These are phyloP conservation scores for Pegoplata infirma DNA, from an alignment of 2,888 invertebrate genomes.

Conservation along the genomic window DNA sequence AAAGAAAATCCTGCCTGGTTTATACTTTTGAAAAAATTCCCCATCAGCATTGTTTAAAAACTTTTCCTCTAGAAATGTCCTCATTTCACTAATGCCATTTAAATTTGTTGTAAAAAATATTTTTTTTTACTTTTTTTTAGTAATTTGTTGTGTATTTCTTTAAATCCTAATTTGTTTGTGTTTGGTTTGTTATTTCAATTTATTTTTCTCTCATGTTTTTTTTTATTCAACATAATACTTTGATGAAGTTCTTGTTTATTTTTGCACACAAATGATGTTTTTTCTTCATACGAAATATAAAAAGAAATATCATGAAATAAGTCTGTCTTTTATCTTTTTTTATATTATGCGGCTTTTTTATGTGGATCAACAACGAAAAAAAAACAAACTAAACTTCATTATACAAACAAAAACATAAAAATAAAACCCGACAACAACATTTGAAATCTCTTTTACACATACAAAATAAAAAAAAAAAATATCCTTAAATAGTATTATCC, in stretches of 20 bases:
- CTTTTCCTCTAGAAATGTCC: background rate
- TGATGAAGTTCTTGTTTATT: background rate
- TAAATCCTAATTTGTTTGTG: background rate
- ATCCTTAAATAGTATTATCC: slow-evolving; percentile 69
- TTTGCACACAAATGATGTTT: slow-evolving; percentile 8
- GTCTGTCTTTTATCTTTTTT: slow-evolving; percentile 20
- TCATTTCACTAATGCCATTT: background rate
- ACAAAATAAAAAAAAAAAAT: too few species aligned
- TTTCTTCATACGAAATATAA: background rate
- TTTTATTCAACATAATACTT: background rate
- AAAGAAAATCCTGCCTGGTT: too few species aligned
- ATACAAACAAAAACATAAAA: background rate
- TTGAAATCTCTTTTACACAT: slow-evolving; percentile 24
- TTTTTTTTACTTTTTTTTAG: background rate
- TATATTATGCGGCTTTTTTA: slow-evolving; percentile 48
- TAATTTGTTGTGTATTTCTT: background rate
- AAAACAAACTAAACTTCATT: slow-evolving; percentile 1
- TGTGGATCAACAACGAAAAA: background rate
- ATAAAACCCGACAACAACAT: slow-evolving; percentile 22
- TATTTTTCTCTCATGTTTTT: background rate
- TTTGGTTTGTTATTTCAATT: background rate
- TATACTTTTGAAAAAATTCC: too few species aligned
- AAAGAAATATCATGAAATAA: slow-evolving; percentile 1
- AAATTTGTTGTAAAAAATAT: background rate
- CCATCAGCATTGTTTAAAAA: too few species aligned